Evolutionary conservation across 2,888 invertebrate genomes (phyloP), one percentile per base, ranked within the genome.

Genomic region (Autographa gamma): DNA sequence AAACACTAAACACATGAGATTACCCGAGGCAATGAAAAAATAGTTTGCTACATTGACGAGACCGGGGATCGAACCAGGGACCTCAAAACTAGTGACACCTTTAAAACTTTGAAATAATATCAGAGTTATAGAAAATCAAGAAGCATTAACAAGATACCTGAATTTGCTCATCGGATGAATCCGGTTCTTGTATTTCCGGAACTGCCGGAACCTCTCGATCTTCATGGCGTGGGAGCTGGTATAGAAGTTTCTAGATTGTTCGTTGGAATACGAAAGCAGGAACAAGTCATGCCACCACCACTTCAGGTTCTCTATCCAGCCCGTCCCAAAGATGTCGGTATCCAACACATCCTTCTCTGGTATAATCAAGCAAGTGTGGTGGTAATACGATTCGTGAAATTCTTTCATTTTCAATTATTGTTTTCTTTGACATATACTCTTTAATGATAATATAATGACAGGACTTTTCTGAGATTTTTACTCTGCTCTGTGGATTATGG

Each of bases 91-190:
- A 3, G 2, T 25, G 25, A 25, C 25, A 2, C 25, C 25, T 25
- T 25, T 1, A 25, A 25, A 2, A 25, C 25, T 25, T 25, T 25
- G 25, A 25, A 25, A 25, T 25, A 2, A 25, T 2, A n/a, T n/a
- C n/a, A 3, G 25, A 25, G 3, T 25, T 25, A 25, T 25, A 25
- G 25, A 25, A 25, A 25, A 25, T 25, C 25, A 25, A n/a, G n/a
- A n/a, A n/a, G n/a, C 25, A 25, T 25, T 25, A 25, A 18, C 4
- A 48, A 43, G 63, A 58, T 65, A 65, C 59, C 48, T 63, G 34
- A 74, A 65, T 52, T 85, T 85, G 71, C 90, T 90, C 43, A 89
- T 66, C 8, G 90, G 90, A 70, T 90, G 90, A 41, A 90, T 89
- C 32, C 82, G 74, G 13, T 71, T 69, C 6, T 79, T 70, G 61